Percentiles rank a stretch among this genome's conserved stretches.
phyloP scores from a whole-genome alignment of 1,140 invertebrate genomes.

The Atta colombica region DNA sequence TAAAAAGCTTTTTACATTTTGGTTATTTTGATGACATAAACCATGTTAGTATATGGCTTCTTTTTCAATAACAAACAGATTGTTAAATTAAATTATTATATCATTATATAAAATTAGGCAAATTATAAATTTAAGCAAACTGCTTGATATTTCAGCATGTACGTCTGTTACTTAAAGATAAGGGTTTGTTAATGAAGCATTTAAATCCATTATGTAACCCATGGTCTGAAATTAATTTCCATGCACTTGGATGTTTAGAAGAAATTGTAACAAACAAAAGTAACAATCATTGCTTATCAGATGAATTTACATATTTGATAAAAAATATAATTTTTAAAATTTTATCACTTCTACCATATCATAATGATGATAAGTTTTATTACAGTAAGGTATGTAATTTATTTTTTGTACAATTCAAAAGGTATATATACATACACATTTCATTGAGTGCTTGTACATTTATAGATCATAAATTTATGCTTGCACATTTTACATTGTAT shows the following conservation, averaged over 20 bases:
- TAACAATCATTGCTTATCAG: conserved; percentile 63
- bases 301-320: conserved; percentile 74
- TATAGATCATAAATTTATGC: conserved; percentile 77
- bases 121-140: neutral
- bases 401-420: neutral
- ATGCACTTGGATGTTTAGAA: conserved; percentile 81
- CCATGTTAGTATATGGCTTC: conserved; percentile 71
- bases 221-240: conserved; percentile 79
- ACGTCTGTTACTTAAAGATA: conserved; percentile 74
- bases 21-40: conserved; percentile 73
- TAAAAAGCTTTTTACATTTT: conserved; percentile 77
- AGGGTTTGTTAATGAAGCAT: conserved; percentile 73
- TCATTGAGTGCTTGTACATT: conserved; percentile 48
- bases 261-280: conserved; percentile 77
- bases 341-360: conserved; percentile 71
- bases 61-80: neutral
- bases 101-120: conserved; percentile 38
- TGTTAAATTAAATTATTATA: conserved; percentile 43
- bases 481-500: conserved; percentile 77
- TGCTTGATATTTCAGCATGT: conserved; percentile 75
- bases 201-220: conserved; percentile 68
- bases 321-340: conserved; percentile 76
- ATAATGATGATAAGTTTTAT: conserved; percentile 73
- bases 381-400: conserved; percentile 80
- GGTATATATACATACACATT: neutral